These are phyloP conservation scores for Phorcus lineatus DNA, from an alignment of 2,888 invertebrate genomes.

Conservation along the genomic window DNA sequence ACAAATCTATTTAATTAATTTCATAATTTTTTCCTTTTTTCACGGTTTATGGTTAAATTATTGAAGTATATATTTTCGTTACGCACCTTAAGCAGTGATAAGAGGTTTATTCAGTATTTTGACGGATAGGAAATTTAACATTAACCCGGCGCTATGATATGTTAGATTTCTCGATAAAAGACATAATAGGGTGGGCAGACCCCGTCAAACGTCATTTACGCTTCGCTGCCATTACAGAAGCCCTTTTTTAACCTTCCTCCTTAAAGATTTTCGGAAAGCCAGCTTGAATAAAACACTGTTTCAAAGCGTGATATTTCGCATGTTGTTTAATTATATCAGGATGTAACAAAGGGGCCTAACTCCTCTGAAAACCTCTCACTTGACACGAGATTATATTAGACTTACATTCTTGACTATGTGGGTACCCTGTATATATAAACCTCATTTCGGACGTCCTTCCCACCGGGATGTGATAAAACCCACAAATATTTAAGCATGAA, in stretches of 20 bases:
- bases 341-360: not conserved
- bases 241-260: not conserved
- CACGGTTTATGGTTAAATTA: not conserved
- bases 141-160: not conserved
- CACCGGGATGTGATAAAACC: not conserved
- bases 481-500: slow-evolving; percentile 1
- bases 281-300: slow-evolving; percentile 1
- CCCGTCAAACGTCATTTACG: slow-evolving; percentile 1
- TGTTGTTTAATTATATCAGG: not conserved
- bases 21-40: not conserved
- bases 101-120: not conserved
- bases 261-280: not conserved
- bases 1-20: too few relatives aligned
- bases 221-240: not conserved
- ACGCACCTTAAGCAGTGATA: not conserved
- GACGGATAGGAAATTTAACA: slow-evolving; percentile 4
- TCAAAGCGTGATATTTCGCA: not conserved
- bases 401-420: not conserved
- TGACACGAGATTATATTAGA: slow-evolving; percentile 3
- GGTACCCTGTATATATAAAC: not conserved
- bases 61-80: not conserved
- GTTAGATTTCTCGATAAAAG: slow-evolving; percentile 1
- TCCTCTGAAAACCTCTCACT: not conserved
- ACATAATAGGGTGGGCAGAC: not conserved
- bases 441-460: not conserved